phyloP scores from a whole-genome alignment of 2,797 vertebrate genomes.

The Cossypha dichroa region DNA sequence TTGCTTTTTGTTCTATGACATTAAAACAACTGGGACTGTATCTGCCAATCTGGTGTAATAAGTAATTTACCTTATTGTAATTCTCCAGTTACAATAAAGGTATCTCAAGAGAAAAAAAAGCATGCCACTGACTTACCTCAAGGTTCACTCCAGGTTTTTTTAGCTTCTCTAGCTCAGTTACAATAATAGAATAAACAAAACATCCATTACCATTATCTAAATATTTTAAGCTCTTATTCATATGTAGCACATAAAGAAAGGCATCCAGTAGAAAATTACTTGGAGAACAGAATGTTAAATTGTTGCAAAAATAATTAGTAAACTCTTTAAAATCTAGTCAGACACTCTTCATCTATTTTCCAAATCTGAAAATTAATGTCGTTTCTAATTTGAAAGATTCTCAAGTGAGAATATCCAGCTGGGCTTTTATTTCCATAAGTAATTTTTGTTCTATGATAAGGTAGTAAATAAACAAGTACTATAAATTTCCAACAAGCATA shows the following conservation, averaged over 20 bases:
- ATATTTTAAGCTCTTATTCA: not conserved
- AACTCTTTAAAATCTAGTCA: not conserved
- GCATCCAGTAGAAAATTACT: not conserved
- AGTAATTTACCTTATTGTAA: not conserved
- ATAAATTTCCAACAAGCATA: not conserved
- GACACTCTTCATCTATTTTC: not conserved
- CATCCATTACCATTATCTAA: not conserved
- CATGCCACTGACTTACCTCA: not conserved
- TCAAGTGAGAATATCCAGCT: not conserved
- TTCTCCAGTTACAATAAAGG: not conserved
- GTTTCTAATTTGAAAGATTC: conserved; percentile 2
- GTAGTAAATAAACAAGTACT: conserved; percentile 4
- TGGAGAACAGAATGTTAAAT: not conserved
- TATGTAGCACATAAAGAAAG: not conserved
- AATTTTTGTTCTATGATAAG: not conserved
- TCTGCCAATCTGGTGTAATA: not conserved
- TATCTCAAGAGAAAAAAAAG: not conserved
- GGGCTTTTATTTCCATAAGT: not conserved
- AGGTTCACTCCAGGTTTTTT: not conserved
- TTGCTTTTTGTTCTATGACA: not conserved
- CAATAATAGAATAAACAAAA: not conserved
- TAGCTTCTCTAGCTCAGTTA: not conserved
- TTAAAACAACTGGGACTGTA: accelerated
- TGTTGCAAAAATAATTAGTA: not conserved
- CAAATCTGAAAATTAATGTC: conserved; percentile 7